Conservation (phyloP, 2,888 invertebrate species). For the Laspeyria flexula region DNA sequence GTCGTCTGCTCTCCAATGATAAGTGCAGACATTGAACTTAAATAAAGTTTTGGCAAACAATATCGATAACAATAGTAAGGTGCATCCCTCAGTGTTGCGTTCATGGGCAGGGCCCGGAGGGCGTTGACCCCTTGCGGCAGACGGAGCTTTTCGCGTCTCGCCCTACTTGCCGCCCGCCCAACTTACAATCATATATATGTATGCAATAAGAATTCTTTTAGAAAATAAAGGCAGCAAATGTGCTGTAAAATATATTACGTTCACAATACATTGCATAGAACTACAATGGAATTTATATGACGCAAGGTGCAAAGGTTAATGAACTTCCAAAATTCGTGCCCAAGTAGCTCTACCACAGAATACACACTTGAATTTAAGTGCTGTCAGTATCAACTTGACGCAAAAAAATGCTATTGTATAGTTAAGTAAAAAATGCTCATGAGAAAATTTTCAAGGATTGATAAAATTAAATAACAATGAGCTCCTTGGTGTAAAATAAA, state of each 20-base stretch:
- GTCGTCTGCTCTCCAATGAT: neutral
- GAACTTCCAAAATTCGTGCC: conserved; percentile 53
- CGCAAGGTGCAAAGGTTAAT: conserved; percentile 2
- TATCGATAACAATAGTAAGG: conserved; percentile 72
- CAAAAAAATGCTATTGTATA: conserved; percentile 3
- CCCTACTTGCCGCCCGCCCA: conserved; percentile 80
- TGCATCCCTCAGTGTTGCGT: conserved; percentile 74
- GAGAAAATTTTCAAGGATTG: conserved; percentile 27
- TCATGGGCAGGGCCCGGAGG: conserved; percentile 82
- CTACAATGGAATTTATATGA: neutral
- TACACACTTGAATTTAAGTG: conserved; percentile 35
- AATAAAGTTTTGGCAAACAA: conserved; percentile 25
- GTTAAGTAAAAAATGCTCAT: conserved; percentile 28
- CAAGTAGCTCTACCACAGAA: conserved; percentile 42
- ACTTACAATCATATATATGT: conserved; percentile 49
- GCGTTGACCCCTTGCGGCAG: conserved; percentile 77
- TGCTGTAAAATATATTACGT: neutral
- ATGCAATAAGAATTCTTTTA: conserved; percentile 13
- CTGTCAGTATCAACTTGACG: conserved; percentile 20
- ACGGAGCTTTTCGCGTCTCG: conserved; percentile 81
- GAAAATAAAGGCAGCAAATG: neutral
- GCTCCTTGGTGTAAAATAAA: neutral
- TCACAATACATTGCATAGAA: neutral
- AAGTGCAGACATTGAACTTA: neutral
- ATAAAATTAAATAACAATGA: conserved; percentile 36